Evolutionary conservation across 2,797 vertebrate genomes (phyloP).

Genomic region (Prunella strophiata): DNA sequence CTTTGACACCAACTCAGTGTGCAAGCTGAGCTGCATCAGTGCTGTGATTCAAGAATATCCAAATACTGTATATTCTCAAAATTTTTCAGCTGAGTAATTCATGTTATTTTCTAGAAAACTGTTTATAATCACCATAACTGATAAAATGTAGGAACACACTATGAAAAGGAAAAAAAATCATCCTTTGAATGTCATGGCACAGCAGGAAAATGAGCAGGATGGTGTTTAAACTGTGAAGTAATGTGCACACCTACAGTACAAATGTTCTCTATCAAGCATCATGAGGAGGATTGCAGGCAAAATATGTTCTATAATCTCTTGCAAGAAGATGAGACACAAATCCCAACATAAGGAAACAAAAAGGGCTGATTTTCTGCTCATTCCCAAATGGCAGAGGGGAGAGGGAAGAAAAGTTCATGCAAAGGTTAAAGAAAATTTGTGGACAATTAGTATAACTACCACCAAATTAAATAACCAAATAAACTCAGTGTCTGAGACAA

Average conservation of each 20-base stretch:
- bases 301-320: neutral
- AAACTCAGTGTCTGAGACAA: neutral
- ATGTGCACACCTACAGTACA: neutral
- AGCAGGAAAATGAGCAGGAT: conserved; percentile 24
- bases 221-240: neutral
- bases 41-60: neutral
- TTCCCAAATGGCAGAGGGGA: neutral
- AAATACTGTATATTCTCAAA: neutral
- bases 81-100: neutral
- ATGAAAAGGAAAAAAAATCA: neutral
- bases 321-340: neutral
- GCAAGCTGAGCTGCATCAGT: neutral
- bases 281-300: neutral
- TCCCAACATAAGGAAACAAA: neutral
- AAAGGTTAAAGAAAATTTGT: neutral
- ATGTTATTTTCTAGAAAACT: neutral
- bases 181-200: neutral
- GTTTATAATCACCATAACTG: neutral
- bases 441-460: neutral
- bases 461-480: neutral
- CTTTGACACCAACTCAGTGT: neutral
- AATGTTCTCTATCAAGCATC: neutral
- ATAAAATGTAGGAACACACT: neutral
- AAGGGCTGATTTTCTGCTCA: neutral
- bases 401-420: neutral